These are phyloP conservation scores for Takifugu ocellatus DNA, from an alignment of 2,797 vertebrate species.

Conservation along the genomic window DNA sequence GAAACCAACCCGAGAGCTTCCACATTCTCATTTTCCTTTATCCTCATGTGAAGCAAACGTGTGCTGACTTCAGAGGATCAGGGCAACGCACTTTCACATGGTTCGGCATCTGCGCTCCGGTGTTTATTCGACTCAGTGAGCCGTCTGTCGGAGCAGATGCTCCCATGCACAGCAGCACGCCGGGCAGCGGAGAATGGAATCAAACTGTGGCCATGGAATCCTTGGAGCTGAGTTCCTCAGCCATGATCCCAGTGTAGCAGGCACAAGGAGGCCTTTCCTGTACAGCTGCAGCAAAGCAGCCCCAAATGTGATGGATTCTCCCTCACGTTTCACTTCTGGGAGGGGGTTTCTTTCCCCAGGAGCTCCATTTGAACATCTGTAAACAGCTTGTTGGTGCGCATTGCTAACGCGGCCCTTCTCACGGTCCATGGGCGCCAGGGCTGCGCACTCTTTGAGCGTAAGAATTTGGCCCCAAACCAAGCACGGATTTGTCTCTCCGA, in stretches of 20 bases:
- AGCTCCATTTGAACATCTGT: no score
- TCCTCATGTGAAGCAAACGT: conserved; percentile 9
- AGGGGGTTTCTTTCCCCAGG: no score
- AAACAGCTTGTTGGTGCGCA: no score
- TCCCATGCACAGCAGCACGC: background rate
- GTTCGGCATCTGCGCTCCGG: conserved; percentile 26
- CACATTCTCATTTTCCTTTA: conserved; percentile 9
- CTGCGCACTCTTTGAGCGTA: conserved; percentile 14
- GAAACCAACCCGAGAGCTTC: no score
- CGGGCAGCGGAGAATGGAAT: background rate
- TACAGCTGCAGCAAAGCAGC: no score
- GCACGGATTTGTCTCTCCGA: conserved; percentile 42
- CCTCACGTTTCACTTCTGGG: no score
- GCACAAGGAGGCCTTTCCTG: background rate
- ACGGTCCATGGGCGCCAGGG: conserved; percentile 20
- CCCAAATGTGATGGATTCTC: no score
- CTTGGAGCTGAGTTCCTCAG: no score
- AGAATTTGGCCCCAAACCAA: conserved; percentile 35
- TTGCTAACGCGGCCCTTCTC: conserved; percentile 25
- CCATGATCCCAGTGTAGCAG: no score
- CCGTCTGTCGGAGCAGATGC: conserved; percentile 16
- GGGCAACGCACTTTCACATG: conserved; percentile 11
- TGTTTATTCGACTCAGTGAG: conserved; percentile 28
- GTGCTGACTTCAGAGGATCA: conserved; percentile 28
- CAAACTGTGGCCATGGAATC: no score